Evolutionary conservation across 2,888 invertebrate species (phyloP), one percentile per base, ranked within the genome.

Genomic region (Hypena proboscidalis): DNA sequence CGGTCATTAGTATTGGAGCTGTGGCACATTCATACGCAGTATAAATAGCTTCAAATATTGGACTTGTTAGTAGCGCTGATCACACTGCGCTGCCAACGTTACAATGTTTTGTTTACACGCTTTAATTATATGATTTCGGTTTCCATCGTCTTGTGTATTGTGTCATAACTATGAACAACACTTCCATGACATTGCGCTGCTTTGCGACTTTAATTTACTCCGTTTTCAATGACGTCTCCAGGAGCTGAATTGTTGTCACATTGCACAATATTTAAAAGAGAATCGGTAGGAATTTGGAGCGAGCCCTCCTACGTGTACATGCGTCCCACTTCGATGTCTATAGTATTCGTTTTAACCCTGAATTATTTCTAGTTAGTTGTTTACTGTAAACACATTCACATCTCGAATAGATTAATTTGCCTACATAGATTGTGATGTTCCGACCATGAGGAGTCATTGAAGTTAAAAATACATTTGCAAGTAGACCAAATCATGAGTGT

Each of bases 91-190:
- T 80, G 80, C 81, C 79, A 79, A 73, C 68, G 31, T 55, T 62
- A 52, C 60, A 72, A 72, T 74, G 74, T 69, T 82, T 76, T 83
- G 80, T 83, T 83, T 81, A 81, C 77, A 71, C 47, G 49, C 47
- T 63, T 53, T 38, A 50, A 58, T 58, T 54, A 47, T 48, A 33
- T 49, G 50, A 58, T 52, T 58, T 41, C 37, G 44, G 42, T 41
- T 55, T 14, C 20, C 47, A 43, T 47, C 36, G 41, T 38, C 35
- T 29, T 34, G 38, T 52, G 30, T 37, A 36, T 21, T 44, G 10
- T 26, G 31, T 43, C 15, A 14, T 39, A 14, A 11, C n/a, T n/a
- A n/a, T n/a, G n/a, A 25, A 2, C 10, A 31, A 26, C 10, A 13
- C 11, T 13, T 20, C 15, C 22, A 21, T 48, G 32, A 45, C 34